phyloP scores from a whole-genome alignment of 2,888 invertebrate genomes.

The Drosophila seclusa region DNA sequence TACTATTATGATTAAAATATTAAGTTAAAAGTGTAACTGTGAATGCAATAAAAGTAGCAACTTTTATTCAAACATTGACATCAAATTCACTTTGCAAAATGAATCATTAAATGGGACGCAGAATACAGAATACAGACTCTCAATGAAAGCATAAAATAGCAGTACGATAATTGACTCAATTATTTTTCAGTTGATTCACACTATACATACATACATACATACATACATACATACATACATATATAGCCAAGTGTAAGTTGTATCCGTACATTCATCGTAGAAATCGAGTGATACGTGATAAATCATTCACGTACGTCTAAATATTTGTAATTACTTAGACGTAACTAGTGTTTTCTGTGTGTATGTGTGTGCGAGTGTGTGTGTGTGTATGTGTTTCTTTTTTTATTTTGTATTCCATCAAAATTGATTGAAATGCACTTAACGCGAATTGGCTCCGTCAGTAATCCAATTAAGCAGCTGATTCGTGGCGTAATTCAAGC shows the following conservation, averaged over 20 bases:
- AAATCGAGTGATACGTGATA: not conserved
- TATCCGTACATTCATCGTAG: not conserved
- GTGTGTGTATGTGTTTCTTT: not conserved
- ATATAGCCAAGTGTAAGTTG: not conserved
- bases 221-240: too few species aligned
- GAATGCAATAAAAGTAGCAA: not conserved
- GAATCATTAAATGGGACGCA: not conserved
- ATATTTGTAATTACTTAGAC: not conserved
- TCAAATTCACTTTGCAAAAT: not conserved
- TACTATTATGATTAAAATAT: not conserved
- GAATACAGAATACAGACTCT: not conserved
- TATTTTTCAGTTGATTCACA: not conserved
- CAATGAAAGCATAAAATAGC: not conserved
- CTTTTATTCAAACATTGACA: not conserved
- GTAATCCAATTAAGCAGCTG: conserved; percentile 67
- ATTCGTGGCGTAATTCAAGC: conserved; percentile 4
- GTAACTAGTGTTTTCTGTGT: not conserved
- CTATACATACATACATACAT: not conserved
- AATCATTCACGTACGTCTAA: not conserved
- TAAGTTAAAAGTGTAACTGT: not conserved
- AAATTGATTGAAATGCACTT: conserved; percentile 60
- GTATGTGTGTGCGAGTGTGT: not conserved
- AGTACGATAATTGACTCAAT: not conserved
- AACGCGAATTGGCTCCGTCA: conserved; percentile 31
- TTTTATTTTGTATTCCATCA: conserved; percentile 15